Evolutionary conservation across 2,888 invertebrate species (phyloP), one percentile per base, ranked within the genome.

Genomic region (Tachina grossa): DNA sequence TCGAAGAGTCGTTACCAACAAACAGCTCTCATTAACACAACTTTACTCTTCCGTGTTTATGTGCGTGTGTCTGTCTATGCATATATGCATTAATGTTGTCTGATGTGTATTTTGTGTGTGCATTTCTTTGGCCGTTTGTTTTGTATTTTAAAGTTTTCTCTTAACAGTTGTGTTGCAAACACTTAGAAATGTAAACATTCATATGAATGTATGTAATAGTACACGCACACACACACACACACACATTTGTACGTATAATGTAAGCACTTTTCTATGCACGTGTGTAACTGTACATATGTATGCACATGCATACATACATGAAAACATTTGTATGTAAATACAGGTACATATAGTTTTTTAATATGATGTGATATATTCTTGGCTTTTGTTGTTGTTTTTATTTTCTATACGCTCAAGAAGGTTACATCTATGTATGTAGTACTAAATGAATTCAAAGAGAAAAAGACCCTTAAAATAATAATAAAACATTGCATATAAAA

Each of bases 391-490:
- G 55, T 16, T 55, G 51, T 39, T 81, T 59, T 63, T 59, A 41
- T 57, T 51, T 66, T 61, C 31, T 43, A 53, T 65, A 16, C 68
- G 49, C 69, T 77, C 49, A 81, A 74, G 77, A 85, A 85, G 85
- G 77, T 74, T 79, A 79, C 72, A 74, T 74, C 45, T 31, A 71
- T 45, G 49, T 31, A 71, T 45, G 49, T 45, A 81, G n/a, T 49
- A 68, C 22, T 14, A 74, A 74, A 65, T 81, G 49, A 45, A 81
- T 74, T 51, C 43, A 72, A 61, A 68, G 51, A 74, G 74, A 81
- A 74, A 80, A 51, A 13, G 5, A 31, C 49, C 16, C 59, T 65
- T 43, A 49, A 75, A 19, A 79, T 49, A 55, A 63, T 68, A 74
- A 39, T 55, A 45, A 53, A 53, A 75, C 63, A 57, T 11, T 47